Conservation (phyloP, 2,888 invertebrate genomes). For the Polylopha cassiicola region DNA sequence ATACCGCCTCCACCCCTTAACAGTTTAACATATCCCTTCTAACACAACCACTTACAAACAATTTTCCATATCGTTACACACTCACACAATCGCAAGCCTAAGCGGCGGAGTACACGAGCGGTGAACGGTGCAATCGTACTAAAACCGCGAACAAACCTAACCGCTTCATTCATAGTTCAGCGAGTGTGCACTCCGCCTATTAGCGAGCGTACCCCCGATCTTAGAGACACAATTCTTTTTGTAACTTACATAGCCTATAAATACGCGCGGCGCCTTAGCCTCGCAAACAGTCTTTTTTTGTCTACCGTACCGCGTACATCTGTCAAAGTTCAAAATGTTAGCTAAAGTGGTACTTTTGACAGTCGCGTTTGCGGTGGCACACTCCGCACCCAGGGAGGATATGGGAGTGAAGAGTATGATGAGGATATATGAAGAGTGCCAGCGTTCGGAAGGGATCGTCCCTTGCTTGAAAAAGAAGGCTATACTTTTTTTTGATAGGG, state of each 20-base stretch:
- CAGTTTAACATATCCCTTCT: constrained; percentile 20
- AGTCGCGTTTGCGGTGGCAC: constrained; percentile 33
- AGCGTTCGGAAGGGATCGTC: constrained; percentile 81
- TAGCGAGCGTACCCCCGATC: constrained; percentile 46
- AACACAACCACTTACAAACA: constrained; percentile 14
- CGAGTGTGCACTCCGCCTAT: constrained; percentile 25
- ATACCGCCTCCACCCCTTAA: constrained; percentile 20
- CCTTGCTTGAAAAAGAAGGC: constrained; percentile 90
- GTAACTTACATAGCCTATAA: constrained; percentile 62
- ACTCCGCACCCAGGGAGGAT: constrained; percentile 48
- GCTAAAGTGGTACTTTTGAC: constrained; percentile 48
- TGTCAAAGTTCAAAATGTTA: constrained; percentile 45
- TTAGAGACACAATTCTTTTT: constrained; percentile 47
- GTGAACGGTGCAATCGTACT: constrained; percentile 12
- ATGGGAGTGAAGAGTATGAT: constrained; percentile 81
- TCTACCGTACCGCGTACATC: constrained; percentile 54
- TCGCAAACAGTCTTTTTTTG: constrained; percentile 75
- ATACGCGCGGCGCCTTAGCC: constrained; percentile 46
- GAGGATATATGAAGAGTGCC: constrained; percentile 88
- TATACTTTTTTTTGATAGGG: constrained; percentile 85
- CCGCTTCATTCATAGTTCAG: constrained; percentile 25
- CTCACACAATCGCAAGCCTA: constrained; percentile 10
- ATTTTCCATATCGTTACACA: constrained; percentile 21
- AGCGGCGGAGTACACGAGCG: constrained; percentile 18
- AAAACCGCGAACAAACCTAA: constrained; percentile 12